Conservation (phyloP, 1,140 invertebrate species). For the Brachionus sp. region DNA sequence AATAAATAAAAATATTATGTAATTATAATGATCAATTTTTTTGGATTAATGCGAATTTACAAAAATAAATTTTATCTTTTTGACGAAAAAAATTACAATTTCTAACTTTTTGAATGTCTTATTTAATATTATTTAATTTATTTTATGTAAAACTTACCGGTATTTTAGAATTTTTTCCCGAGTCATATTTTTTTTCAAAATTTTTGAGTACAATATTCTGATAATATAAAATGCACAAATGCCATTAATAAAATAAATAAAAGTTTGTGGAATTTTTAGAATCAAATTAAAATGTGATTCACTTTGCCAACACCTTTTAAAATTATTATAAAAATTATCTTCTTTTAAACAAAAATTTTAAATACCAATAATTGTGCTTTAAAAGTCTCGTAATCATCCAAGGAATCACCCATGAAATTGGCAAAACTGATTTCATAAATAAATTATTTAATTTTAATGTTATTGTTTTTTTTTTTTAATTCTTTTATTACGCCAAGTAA, state of each 20-base stretch:
- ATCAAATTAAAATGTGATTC: constrained; percentile 40
- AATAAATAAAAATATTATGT: too few species aligned
- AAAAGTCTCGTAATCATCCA: constrained; percentile 3
- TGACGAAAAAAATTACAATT: too few species aligned
- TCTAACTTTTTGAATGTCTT: too few species aligned
- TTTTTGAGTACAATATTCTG: constrained; percentile 38
- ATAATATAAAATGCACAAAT: constrained; percentile 11
- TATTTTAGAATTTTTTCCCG: constrained; percentile 39
- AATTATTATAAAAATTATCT: background rate
- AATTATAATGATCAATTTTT: too few species aligned
- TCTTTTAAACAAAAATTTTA: background rate
- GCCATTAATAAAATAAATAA: constrained; percentile 6
- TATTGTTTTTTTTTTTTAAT: background rate
- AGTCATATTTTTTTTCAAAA: background rate
- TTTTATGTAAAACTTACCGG: too few species aligned
- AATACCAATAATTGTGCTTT: constrained; percentile 37
- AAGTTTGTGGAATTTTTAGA: constrained; percentile 36
- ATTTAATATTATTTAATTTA: too few species aligned
- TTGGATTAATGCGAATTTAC: too few species aligned
- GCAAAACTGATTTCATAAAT: background rate
- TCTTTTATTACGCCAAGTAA: constrained; percentile 42
- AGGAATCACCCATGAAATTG: constrained; percentile 10
- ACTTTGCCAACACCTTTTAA: constrained; percentile 42
- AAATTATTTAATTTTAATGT: background rate
- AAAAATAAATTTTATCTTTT: too few species aligned